Base-by-base conservation (phyloP, 2,797 vertebrate species). In the Microctenopoma lineatum region DNA sequence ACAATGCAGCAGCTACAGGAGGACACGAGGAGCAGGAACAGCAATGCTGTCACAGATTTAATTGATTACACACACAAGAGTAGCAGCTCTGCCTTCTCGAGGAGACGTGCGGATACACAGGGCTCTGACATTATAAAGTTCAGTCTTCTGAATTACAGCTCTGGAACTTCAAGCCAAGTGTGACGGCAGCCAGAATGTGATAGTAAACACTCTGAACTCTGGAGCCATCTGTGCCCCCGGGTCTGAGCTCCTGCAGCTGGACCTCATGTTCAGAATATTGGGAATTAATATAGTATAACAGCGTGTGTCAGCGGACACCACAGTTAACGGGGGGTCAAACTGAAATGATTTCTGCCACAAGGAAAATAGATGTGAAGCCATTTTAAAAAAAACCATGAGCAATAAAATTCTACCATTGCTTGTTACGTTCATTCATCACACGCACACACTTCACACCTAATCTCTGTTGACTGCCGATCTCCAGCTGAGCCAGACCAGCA, bases 51-150 rank as follows among this genome's bases (percentile, higher is more conserved):
- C 48, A 59, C 16, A 73, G 52, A 58, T 48, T 41, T 52, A 21
- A 14, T 70, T 53, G 64, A 76, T 75, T 55, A 64, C 59, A 67
- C 32, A 55, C 25, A 55, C 26, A 29, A 25, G 16, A 65, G 42
- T 66, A 57, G 55, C 54, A 52, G 52, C 47, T 25, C 56, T 72
- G 47, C 55, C 61, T 53, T 67, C 73, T 73, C 36, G 1, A 41
- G 46, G 64, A 48, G 53, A 73, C 72, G 54, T 59, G 64, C 56
- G 79, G 66, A 69, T 44, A 66, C 69, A 77, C 54, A 67, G 52
- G 59, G 47, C 58, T 54, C n/a, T 72, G 80, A 81, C 75, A 70
- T 84, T 78, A 80, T 74, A 67, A 75, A 71, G 73, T 52, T 66
- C 59, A 29, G 16, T 62, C 70, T 59, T 60, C 54, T 73, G 46